A percentile compares a stretch with the other conserved stretches of the same genome.
These are phyloP conservation scores for Hepsetus odoe DNA, from an alignment of 2,113 vertebrate species.

Conservation along the genomic window DNA sequence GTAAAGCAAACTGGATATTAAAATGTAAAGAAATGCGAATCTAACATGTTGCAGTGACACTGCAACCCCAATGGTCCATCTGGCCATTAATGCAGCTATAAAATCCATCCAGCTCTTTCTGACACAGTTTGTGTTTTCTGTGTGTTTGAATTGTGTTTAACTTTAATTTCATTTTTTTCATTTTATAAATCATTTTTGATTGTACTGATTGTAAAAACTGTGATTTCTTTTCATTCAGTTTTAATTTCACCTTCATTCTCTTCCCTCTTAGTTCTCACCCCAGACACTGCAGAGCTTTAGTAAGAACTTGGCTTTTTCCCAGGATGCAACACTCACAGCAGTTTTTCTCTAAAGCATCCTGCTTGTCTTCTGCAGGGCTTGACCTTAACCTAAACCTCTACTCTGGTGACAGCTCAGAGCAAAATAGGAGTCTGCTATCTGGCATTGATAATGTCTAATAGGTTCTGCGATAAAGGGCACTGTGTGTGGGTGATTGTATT, in stretches of 20 bases:
- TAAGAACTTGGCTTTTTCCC: neutral
- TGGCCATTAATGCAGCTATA: neutral
- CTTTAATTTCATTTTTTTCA: neutral
- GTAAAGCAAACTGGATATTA: neutral
- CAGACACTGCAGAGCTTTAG: neutral
- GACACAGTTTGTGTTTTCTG: no score
- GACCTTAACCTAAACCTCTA: neutral
- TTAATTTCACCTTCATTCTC: neutral
- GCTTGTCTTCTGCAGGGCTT: neutral
- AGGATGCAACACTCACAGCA: neutral
- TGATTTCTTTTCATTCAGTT: neutral
- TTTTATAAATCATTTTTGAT: neutral
- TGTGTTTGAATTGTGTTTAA: neutral
- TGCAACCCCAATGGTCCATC: neutral
- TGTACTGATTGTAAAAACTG: neutral
- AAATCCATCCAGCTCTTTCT: neutral
- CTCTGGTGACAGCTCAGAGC: neutral
- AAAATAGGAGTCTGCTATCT: neutral
- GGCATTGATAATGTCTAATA: neutral
- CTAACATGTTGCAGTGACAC: neutral
- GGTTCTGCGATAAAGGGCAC: neutral
- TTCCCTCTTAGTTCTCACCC: neutral
- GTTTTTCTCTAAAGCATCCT: neutral
- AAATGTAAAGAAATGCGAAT: neutral
- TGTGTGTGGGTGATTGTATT: neutral